These are phyloP conservation scores for Drosophila tristis DNA, from an alignment of 1,140 invertebrate genomes.

Conservation along the genomic window DNA sequence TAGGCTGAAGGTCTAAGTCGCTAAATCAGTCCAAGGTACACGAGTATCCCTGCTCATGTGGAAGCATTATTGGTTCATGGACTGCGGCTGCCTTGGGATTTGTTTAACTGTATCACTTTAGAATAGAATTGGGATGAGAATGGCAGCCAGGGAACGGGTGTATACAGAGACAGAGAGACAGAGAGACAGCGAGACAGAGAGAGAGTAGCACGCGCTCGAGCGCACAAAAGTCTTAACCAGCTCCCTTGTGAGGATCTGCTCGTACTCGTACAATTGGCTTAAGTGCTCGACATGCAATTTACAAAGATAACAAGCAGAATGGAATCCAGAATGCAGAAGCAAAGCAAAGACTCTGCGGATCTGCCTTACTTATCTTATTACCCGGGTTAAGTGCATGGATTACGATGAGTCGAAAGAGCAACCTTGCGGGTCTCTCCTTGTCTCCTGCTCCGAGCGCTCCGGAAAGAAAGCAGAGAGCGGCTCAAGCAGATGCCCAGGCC, in stretches of 20 bases:
- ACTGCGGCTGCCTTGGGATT: constrained; percentile 28
- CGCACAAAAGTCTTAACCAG: constrained; percentile 55
- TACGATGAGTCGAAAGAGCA: constrained; percentile 76
- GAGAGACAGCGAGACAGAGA: constrained; percentile 8
- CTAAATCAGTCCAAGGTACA: constrained; percentile 51
- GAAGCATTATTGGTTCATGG: constrained; percentile 46
- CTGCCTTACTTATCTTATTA: constrained; percentile 81
- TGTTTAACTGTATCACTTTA: constrained; percentile 71
- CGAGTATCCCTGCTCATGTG: too few species aligned
- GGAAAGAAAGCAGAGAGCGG: neutral
- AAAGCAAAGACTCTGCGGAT: constrained; percentile 5
- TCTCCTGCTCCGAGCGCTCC: neutral
- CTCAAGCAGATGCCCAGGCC: constrained; percentile 58
- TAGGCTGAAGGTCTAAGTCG: constrained; percentile 59
- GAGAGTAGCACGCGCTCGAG: constrained; percentile 60
- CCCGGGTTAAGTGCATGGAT: constrained; percentile 78
- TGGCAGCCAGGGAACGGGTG: neutral
- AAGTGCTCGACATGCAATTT: constrained; percentile 81
- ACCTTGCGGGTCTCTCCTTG: constrained; percentile 22
- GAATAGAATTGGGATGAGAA: constrained; percentile 26
- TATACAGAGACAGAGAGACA: neutral
- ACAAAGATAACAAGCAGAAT: constrained; percentile 75
- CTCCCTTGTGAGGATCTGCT: constrained; percentile 20
- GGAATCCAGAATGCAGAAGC: constrained; percentile 14
- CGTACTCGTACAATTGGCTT: constrained; percentile 60